phyloP scores from a whole-genome alignment of 2,888 invertebrate species.

The Acrobasis suavella region DNA sequence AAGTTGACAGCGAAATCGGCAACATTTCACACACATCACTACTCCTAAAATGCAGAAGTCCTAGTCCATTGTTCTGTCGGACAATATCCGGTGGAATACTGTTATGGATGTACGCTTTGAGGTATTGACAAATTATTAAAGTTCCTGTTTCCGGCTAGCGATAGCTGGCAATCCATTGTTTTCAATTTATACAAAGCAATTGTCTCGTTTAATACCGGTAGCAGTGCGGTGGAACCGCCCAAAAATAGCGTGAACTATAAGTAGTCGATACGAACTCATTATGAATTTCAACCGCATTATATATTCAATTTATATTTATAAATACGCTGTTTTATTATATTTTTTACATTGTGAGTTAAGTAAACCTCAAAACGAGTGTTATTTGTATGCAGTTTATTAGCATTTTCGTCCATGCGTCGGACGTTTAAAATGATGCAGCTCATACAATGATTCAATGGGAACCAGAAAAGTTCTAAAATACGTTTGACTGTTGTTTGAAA shows the following conservation, averaged over 20 bases:
- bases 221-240: conserved; percentile 39
- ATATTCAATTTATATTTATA: neutral
- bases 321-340: neutral
- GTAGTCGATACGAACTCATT: conserved; percentile 28
- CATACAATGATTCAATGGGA: no score
- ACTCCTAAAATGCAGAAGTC: neutral
- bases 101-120: conserved; percentile 7
- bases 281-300: conserved; percentile 34
- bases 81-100: conserved; percentile 6
- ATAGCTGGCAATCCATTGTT: conserved; percentile 40
- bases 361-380: neutral
- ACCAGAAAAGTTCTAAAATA: no score
- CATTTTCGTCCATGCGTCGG: neutral
- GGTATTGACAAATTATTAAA: conserved; percentile 46
- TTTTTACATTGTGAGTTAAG: neutral
- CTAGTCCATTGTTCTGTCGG: neutral
- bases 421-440: no score
- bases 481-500: no score
- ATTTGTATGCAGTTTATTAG: neutral
- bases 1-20: no score
- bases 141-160: conserved; percentile 69
- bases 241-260: conserved; percentile 34
- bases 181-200: conserved; percentile 67
- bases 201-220: conserved; percentile 47
- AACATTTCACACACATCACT: neutral